These are phyloP conservation scores for Chlorodrepanis virens DNA, from an alignment of 2,113 vertebrate genomes.

Conservation along the genomic window DNA sequence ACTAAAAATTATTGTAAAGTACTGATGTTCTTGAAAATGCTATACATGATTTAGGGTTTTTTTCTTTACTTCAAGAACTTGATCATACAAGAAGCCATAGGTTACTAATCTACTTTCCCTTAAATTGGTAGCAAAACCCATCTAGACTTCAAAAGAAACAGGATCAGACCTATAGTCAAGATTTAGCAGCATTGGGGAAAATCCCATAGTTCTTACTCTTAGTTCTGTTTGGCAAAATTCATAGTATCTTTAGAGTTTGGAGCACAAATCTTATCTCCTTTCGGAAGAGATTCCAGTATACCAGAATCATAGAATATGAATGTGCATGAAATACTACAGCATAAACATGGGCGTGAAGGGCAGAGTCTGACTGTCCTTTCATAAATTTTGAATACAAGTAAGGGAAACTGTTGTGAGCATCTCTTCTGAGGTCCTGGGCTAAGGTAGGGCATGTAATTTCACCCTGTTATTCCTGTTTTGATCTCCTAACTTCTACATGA, in stretches of 20 bases:
- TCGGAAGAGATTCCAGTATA: background rate
- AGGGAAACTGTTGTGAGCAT: background rate
- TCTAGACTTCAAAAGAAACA: background rate
- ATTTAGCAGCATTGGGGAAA: background rate
- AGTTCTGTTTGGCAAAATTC: background rate
- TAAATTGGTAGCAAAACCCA: background rate
- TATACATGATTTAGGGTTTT: rapidly evolving
- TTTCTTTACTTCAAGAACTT: background rate
- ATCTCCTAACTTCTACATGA: background rate
- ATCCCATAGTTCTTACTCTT: background rate
- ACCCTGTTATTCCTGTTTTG: background rate
- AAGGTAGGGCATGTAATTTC: background rate
- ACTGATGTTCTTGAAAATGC: background rate
- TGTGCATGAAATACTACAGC: background rate
- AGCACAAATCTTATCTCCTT: background rate
- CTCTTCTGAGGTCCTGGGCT: background rate
- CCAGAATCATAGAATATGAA: background rate
- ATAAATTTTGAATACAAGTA: background rate
- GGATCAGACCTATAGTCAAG: background rate
- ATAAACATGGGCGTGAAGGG: background rate
- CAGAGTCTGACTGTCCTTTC: background rate
- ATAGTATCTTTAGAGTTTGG: background rate
- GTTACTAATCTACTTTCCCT: background rate
- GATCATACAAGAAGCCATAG: background rate
- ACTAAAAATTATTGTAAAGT: background rate